These are phyloP conservation scores for Sylvilagus bachmani DNA, from an alignment of 2,113 vertebrate species.

Conservation along the genomic window DNA sequence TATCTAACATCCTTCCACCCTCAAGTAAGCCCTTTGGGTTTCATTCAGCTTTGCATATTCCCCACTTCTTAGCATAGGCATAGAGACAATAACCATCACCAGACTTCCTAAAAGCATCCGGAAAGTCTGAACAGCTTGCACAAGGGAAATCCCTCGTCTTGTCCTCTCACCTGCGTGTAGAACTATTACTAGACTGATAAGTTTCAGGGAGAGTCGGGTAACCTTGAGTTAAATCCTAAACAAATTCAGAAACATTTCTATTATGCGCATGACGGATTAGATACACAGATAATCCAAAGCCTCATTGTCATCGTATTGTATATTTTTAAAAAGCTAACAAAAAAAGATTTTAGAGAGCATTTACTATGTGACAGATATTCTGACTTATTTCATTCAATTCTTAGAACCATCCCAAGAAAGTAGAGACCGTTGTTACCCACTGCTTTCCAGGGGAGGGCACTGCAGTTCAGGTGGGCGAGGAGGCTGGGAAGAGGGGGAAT, in stretches of 20 bases:
- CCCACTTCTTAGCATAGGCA: background rate
- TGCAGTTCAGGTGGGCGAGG: background rate
- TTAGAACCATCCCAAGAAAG: background rate
- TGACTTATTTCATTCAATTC: slow-evolving; percentile 27
- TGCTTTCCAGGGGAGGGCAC: background rate
- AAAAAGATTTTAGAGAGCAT: background rate
- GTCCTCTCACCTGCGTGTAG: background rate
- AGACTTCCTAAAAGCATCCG: background rate
- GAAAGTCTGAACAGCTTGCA: background rate
- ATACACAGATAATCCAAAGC: background rate
- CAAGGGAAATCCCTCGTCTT: background rate
- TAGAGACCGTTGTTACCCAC: background rate
- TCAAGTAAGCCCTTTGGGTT: background rate
- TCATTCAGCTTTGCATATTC: background rate
- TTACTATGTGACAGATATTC: background rate
- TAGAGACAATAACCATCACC: background rate
- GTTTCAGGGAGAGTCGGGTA: background rate
- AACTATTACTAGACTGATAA: background rate
- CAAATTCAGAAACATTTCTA: background rate
- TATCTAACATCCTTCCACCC: background rate
- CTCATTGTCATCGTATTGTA: background rate
- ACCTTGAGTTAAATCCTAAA: background rate
- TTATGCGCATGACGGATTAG: background rate
- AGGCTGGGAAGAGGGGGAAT: background rate
- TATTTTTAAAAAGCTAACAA: background rate